A percentile compares a stretch with the other conserved stretches of the same genome.
phyloP scores from a whole-genome alignment of 2,113 vertebrate genomes.

The Pelecanoides urinatrix region DNA sequence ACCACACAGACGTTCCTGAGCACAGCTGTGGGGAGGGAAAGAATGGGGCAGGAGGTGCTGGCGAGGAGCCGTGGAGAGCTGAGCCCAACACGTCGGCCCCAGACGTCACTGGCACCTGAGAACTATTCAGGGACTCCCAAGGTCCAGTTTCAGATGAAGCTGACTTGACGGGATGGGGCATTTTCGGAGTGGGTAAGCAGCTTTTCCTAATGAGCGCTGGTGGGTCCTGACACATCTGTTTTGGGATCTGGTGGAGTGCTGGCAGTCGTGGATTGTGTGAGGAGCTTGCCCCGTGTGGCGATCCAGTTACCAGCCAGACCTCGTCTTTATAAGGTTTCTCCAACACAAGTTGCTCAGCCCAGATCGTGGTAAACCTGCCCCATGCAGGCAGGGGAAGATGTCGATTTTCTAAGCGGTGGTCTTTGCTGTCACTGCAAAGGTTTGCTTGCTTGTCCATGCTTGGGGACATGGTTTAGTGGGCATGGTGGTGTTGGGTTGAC shows the following conservation, averaged over 20 bases:
- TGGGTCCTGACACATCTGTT: not conserved
- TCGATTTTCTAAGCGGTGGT: not conserved
- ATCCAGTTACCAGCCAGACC: not conserved
- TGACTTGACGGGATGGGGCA: not conserved
- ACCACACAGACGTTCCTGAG: not conserved
- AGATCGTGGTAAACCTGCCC: too few relatives aligned
- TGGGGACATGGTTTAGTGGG: too few relatives aligned
- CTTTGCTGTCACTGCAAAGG: not conserved
- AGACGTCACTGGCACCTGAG: not conserved
- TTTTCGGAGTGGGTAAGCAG: fast-evolving
- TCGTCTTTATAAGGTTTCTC: not conserved
- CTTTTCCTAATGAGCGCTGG: not conserved
- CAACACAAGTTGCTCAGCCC: not conserved
- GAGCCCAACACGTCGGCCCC: not conserved
- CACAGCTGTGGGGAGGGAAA: not conserved
- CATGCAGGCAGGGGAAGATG: not conserved
- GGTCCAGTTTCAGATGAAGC: not conserved
- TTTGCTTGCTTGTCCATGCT: not conserved
- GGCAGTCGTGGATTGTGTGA: not conserved
- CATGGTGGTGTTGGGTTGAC: too few relatives aligned
- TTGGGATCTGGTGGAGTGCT: not conserved
- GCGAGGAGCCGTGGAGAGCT: not conserved
- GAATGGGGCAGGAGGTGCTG: not conserved
- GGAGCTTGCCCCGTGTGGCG: fast-evolving
- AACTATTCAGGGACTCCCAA: not conserved